Base-by-base conservation (phyloP, 2,888 invertebrate genomes). In the Eupeodes latifasciatus region DNA sequence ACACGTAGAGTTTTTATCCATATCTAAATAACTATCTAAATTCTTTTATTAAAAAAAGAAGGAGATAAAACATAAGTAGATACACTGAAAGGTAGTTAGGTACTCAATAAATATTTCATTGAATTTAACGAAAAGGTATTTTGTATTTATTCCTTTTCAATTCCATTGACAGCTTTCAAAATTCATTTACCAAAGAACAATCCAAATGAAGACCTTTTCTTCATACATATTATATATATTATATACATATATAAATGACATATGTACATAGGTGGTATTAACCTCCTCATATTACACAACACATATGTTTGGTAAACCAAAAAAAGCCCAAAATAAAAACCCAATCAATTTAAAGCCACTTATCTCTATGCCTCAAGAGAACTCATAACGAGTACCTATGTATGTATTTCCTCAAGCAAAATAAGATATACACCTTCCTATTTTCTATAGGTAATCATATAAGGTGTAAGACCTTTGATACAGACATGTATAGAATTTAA, bases 311-410 rank as follows among this genome's bases (percentile, higher is more conserved):
- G 34, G n/a, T 59, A 59, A 14, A 36, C 19, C 59, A 14, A 59
- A 36, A 19, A 7, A 36, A 36, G 4, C n/a, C 59, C 34, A 34
- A 36, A 40, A 40, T 10, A 10, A 59, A 44, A 53, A 55, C 62
- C 57, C 57, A 77, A 77, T 78, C 77, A 64, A 77, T 66, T 83
- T 77, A 66, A 72, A 66, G 57, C 82, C 77, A 78, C 77, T 83
- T 66, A 78, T 72, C 64, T 59, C 36, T 44, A 12, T 3, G 44
- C 49, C 51, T 55, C 55, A 19, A 55, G 67, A 67, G 51, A 71
- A 40, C 53, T 40, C 19, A 55, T 16, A 40, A 19, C 40, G 16
- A 36, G 36, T 6, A n/a, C n/a, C n/a, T n/a, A n/a, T n/a, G n/a
- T n/a, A 40, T 27, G 27, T 47, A 59, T 55, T 53, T 55, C 19